Base-by-base conservation (phyloP, 2,797 vertebrate species). In the Melanotaenia trifasciata region DNA sequence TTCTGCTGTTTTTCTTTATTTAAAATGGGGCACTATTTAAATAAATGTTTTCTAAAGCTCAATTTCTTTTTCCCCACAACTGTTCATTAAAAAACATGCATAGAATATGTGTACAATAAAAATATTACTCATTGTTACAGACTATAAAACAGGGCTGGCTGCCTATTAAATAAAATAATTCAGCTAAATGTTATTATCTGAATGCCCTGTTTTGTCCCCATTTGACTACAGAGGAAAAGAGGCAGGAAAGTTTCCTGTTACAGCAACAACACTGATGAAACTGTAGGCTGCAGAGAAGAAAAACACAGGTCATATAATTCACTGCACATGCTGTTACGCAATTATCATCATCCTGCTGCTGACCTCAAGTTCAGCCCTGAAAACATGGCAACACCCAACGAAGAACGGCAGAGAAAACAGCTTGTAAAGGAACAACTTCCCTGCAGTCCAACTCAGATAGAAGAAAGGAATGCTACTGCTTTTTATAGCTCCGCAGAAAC, bases 401-500 rank as follows among this genome's bases (percentile, higher is more conserved):
- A 84, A 22, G 59, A 83, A 76, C 11, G 63, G 50, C 74, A 70
- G 64, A 7, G 70, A 84, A 79, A 81, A 83, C 79, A 83, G 73
- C 67, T 8, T 75, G 22, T 51, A 26, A 45, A 68, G 50, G 20
- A 40, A 68, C 51, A 45, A 69, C 70, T 67, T 54, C 35, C 22
- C 60, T 59, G 47, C 59, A 82, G 43, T 6, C 24, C 38, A 20
- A 47, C 30, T 62, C 33, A 22, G n/a, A 24, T 9, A 4, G 22
- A 45, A 4, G 40, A 67, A 4, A 70, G 70, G 79, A 79, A 74
- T 22, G 70, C 16, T 16, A n/a, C 36, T 1, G 36, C 74, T 80
- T 75, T 78, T 80, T 45, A 77, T 40, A 64, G 71, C 62, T 43
- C 14, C 26, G 22, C 40, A 2, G 28, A 6, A 75, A 81, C 70